A percentile compares a stretch with the other conserved stretches of the same genome.
Conservation (phyloP, 2,797 vertebrate genomes). For the Ptychadena robeensis region DNA sequence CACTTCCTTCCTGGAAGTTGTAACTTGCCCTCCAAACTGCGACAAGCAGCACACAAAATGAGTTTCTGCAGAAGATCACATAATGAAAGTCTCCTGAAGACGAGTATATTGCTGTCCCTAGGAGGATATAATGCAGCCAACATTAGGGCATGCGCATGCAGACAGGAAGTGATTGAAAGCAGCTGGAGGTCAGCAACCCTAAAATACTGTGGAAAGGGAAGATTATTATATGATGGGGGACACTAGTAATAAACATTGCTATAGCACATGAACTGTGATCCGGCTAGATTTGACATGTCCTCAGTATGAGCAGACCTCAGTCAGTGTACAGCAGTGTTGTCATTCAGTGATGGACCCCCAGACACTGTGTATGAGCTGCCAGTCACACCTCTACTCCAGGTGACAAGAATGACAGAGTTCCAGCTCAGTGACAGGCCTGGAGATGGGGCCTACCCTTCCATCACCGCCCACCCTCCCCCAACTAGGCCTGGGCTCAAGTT, state of each 20-base stretch:
- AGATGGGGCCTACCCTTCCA: conserved; percentile 9
- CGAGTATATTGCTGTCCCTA: not conserved
- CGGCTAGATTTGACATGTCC: not conserved
- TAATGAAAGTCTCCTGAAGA: no score
- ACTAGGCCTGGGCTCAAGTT: conserved; percentile 32
- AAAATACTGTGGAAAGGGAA: not conserved
- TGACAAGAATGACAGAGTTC: not conserved
- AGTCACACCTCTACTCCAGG: conserved; percentile 12
- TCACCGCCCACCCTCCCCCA: conserved; percentile 9
- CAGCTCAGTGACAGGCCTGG: conserved; percentile 36
- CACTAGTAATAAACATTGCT: no score
- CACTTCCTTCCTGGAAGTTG: no score
- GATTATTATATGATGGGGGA: not conserved
- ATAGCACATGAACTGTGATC: not conserved
- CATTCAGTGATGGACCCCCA: no score
- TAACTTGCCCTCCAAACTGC: no score
- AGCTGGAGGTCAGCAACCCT: not conserved
- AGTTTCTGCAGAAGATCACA: no score
- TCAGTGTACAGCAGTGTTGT: no score
- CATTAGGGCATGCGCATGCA: not conserved
- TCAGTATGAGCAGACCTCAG: no score
- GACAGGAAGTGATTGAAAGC: not conserved
- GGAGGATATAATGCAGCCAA: not conserved
- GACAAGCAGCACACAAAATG: not conserved
- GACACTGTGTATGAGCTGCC: not conserved